These are phyloP conservation scores for Eulemur mongoz DNA, from an alignment of 2,797 vertebrate genomes.

Conservation along the genomic window DNA sequence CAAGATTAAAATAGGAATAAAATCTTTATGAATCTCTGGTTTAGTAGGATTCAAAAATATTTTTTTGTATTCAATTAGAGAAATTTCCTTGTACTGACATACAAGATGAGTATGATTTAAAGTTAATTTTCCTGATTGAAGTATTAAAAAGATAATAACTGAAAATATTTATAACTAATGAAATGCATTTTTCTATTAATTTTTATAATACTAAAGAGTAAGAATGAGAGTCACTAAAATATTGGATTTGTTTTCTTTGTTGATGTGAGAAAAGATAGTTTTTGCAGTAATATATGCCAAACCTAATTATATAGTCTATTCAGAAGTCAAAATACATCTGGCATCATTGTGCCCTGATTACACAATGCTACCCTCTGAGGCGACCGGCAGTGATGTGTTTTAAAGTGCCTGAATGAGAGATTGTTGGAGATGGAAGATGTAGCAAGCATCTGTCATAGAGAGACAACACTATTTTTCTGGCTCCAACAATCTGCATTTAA, in stretches of 20 bases:
- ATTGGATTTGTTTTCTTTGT: not conserved
- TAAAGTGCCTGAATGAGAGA: not conserved
- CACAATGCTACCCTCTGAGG: not conserved
- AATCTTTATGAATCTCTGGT: not conserved
- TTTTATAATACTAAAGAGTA: not conserved
- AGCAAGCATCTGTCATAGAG: not conserved
- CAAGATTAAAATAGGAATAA: not conserved
- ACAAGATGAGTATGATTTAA: not conserved
- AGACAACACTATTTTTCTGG: not conserved
- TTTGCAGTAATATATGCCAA: not conserved
- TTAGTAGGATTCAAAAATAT: not conserved
- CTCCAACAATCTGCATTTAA: not conserved
- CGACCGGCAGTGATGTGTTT: not conserved
- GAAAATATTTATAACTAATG: not conserved
- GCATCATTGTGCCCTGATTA: not conserved
- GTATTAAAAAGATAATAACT: not conserved
- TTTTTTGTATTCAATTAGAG: not conserved
- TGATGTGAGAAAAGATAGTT: not conserved
- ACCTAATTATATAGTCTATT: slow-evolving; percentile 17
- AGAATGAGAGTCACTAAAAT: not conserved
- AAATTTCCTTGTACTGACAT: not conserved
- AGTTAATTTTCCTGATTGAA: slow-evolving; percentile 14
- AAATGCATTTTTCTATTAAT: not conserved
- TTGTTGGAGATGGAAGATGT: not conserved
- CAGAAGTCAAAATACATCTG: slow-evolving; percentile 35